Percentiles rank a stretch among this genome's conserved stretches.
phyloP scores from a whole-genome alignment of 2,797 vertebrate genomes.

The Tragopan temminckii region DNA sequence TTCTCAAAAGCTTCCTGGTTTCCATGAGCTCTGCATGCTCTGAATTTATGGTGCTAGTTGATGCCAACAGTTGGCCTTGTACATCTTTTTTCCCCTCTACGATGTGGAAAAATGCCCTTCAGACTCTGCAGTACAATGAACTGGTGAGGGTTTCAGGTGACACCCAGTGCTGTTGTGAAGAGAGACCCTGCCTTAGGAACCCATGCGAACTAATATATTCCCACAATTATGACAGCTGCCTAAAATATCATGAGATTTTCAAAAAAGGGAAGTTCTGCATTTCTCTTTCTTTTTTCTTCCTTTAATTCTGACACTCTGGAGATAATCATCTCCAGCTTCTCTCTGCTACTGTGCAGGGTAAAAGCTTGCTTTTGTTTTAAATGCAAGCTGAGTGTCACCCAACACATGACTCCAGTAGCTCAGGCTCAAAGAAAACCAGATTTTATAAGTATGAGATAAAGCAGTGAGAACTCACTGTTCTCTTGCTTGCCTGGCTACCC shows the following conservation, averaged over 20 bases:
- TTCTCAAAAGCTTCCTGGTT: not conserved
- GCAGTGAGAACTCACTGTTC: fast-evolving
- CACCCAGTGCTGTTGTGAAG: not conserved
- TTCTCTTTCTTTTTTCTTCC: not conserved
- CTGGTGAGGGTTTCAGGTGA: not conserved
- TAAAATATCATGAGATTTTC: not conserved
- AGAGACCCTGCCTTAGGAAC: not conserved
- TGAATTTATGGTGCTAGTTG: not conserved
- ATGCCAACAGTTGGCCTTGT: not conserved
- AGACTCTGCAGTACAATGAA: not conserved
- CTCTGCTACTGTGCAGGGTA: not conserved
- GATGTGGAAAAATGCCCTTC: not conserved
- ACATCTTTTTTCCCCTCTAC: not conserved
- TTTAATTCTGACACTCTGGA: not conserved
- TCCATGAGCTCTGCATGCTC: not conserved
- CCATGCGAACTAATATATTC: not conserved
- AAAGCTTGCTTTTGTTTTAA: not conserved
- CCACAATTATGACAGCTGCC: not conserved
- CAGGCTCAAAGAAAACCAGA: not conserved
- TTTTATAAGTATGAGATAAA: not conserved
- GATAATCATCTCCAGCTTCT: not conserved
- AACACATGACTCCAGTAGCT: not conserved
- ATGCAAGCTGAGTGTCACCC: not conserved
- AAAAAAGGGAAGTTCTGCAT: not conserved
- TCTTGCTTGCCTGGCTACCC: not conserved